Base-by-base conservation (phyloP, 2,113 vertebrate genomes). In the Fulmarus glacialis region DNA sequence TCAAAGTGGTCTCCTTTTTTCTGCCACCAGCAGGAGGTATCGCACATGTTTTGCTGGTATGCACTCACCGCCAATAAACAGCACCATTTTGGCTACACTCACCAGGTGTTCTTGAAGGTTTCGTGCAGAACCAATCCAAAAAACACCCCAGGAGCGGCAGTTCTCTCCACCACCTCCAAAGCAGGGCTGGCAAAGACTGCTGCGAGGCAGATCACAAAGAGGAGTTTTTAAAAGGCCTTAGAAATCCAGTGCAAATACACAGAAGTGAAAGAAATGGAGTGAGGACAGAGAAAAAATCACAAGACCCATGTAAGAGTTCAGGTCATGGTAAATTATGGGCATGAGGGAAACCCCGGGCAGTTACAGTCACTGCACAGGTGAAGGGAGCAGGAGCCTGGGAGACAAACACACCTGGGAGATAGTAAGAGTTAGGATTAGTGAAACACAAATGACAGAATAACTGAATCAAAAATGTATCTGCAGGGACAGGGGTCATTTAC, bases 381-480 rank as follows among this genome's bases (percentile, higher is more conserved):
- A 93, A 93, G 38, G 66, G 42, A 90, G 29, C 43, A 32, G 45
- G 8, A 92, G 36, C 43, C 56, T 77, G 27, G 42, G 17, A 70
- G 55, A 32, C 45, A 53, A 79, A 79, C 21, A 17, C 45, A 60
- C 67, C 53, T 52, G 48, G 36, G 32, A 50, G 58, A 79, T 67
- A 96, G 34, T 15, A 67, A 77, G 78, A 82, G 15, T 93, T 82
- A 80, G 72, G 91, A 89, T 84, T 81, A 89, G 34, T 68, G 70
- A 60, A 92, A 95, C 13, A 82, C 64, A 68, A 79, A 75, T 75
- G 80, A 74, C 3, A 7, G 64, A 92, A 67, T 62, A 94, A 91
- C 56, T 48, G 47, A 92, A 87, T 81, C 77, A 93, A 97, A 95
- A 94, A 93, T 82, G 29, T 8, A 86, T 62, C 95, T 62, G 78